Conservation (phyloP, 2,888 invertebrate species). For the Epinotia ramella region DNA sequence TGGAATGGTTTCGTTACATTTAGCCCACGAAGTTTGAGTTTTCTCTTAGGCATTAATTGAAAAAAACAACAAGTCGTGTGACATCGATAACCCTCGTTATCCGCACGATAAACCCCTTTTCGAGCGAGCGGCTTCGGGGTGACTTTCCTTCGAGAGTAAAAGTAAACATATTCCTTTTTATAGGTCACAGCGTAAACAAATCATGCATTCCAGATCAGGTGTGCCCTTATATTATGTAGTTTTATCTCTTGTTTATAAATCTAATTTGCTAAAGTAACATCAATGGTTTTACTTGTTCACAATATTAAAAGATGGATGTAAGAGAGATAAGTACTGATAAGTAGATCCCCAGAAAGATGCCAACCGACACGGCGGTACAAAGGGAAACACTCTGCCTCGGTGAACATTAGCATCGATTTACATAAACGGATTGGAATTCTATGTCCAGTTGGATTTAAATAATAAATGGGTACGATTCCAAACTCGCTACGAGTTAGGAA, state of each 20-base stretch:
- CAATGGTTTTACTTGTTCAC: neutral
- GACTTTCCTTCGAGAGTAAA: slow-evolving; percentile 58
- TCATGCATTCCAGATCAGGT: slow-evolving; percentile 60
- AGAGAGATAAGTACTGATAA: neutral
- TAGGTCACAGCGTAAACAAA: slow-evolving; percentile 60
- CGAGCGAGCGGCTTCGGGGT: slow-evolving; percentile 58
- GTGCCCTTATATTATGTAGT: slow-evolving; percentile 49
- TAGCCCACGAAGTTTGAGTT: neutral
- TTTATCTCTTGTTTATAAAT: slow-evolving; percentile 27
- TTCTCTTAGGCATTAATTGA: slow-evolving; percentile 29
- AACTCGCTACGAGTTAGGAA: slow-evolving; percentile 52
- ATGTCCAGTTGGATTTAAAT: slow-evolving; percentile 71
- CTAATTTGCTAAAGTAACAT: slow-evolving; percentile 12
- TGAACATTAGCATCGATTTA: slow-evolving; percentile 71
- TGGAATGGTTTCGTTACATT: neutral
- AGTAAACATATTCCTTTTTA: slow-evolving; percentile 61
- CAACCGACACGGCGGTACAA: slow-evolving; percentile 44
- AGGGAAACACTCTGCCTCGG: slow-evolving; percentile 56
- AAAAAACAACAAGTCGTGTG: slow-evolving; percentile 45
- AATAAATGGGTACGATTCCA: slow-evolving; percentile 65
- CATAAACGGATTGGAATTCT: slow-evolving; percentile 73
- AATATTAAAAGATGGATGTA: neutral
- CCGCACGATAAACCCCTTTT: slow-evolving; percentile 53
- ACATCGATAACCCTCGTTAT: slow-evolving; percentile 47
- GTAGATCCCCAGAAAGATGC: slow-evolving; percentile 8